Conservation (phyloP, 1,140 invertebrate species). For the Asbolus verrucosus region DNA sequence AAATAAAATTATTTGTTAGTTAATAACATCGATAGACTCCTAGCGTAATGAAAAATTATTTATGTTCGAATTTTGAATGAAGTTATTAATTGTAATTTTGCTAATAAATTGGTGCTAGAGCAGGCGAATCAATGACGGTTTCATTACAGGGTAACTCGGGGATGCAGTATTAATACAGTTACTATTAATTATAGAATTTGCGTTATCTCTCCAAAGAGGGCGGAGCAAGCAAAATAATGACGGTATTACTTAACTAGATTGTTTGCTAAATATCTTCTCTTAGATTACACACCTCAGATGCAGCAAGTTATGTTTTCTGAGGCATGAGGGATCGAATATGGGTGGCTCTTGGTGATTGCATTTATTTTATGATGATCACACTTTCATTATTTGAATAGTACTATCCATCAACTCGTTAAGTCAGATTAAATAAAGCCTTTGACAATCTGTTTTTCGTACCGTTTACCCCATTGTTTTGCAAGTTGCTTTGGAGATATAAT, state of each 20-base stretch:
- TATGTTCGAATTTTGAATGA: background rate
- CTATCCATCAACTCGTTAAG: conserved; percentile 7
- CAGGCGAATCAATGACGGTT: conserved; percentile 11
- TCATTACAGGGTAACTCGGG: conserved; percentile 18
- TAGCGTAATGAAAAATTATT: conserved; percentile 2
- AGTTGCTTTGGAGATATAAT: conserved; percentile 9
- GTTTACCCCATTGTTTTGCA: conserved; percentile 12
- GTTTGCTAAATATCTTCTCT: conserved; percentile 45
- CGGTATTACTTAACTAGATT: conserved; percentile 47
- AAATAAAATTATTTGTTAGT: too few relatives aligned
- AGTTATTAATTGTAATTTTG: conserved; percentile 4
- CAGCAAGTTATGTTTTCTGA: conserved; percentile 32
- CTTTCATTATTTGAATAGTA: conserved; percentile 4
- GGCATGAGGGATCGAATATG: background rate
- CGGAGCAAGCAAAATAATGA: conserved; percentile 47
- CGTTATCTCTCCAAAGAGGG: conserved; percentile 49
- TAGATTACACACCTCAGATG: conserved; percentile 20
- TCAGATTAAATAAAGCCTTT: background rate
- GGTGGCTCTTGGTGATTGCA: conserved; percentile 15
- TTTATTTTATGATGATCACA: conserved; percentile 25
- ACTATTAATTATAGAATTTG: conserved; percentile 50
- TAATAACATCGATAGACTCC: too few relatives aligned
- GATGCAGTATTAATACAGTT: conserved; percentile 40
- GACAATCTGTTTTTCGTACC: conserved; percentile 8
- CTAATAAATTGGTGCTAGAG: background rate